A percentile compares a stretch with the other conserved stretches of the same genome.
These are phyloP conservation scores for Steromphala cineraria DNA, from an alignment of 2,888 invertebrate genomes.

Conservation along the genomic window DNA sequence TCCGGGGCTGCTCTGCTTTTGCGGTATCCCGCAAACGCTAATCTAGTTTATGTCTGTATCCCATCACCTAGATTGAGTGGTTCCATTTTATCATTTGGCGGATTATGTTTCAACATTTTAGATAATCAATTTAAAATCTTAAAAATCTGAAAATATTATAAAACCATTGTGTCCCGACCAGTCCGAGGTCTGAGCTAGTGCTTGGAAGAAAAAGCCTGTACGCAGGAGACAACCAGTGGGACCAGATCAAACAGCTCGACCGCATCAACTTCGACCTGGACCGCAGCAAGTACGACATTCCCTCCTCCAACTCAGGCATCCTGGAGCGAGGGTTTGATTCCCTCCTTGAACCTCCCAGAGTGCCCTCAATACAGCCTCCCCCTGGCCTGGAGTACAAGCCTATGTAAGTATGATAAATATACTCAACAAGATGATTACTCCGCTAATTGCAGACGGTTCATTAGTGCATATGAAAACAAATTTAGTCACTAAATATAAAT, in stretches of 20 bases:
- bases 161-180: conserved; percentile 5
- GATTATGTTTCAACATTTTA: background rate
- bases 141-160: background rate
- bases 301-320: conserved; percentile 21
- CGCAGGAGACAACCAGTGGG: conserved; percentile 45
- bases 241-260: conserved; percentile 15
- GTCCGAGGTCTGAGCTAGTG: conserved; percentile 38
- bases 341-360: conserved; percentile 50
- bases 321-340: conserved; percentile 60
- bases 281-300: background rate
- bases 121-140: background rate
- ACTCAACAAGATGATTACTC: too few species aligned
- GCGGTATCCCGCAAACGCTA: too few species aligned
- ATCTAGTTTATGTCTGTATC: too few species aligned
- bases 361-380: conserved; percentile 41
- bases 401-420: conserved; percentile 52
- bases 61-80: too few species aligned
- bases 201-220: conserved; percentile 47
- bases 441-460: too few species aligned
- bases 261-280: background rate
- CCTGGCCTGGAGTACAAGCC: conserved; percentile 60
- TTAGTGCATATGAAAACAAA: too few species aligned
- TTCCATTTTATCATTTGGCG: too few species aligned
- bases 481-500: too few species aligned
- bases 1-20: too few species aligned